Conservation (phyloP, 2,888 invertebrate species). For the Sinodicranocentrus sp. region DNA sequence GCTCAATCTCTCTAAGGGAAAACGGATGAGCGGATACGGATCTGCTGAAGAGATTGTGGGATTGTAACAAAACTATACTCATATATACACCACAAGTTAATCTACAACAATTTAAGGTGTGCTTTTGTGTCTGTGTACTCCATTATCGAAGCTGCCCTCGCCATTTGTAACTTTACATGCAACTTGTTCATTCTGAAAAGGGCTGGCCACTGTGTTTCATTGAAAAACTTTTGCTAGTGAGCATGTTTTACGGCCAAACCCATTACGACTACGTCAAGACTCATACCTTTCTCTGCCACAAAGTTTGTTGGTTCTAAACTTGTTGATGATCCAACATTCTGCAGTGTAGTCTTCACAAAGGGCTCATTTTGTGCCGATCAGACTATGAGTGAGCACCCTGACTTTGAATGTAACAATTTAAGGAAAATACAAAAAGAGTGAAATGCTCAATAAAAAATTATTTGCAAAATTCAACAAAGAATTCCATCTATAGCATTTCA, state of each 20-base stretch:
- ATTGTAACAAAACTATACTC: too few species aligned
- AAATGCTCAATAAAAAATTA: background rate
- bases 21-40: constrained; percentile 24
- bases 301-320: constrained; percentile 37
- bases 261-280: constrained; percentile 33
- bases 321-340: constrained; percentile 54
- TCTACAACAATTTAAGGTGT: too few species aligned
- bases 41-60: too few species aligned
- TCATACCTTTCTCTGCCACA: constrained; percentile 40
- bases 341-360: constrained; percentile 1
- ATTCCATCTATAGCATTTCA: background rate
- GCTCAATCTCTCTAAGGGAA: too few species aligned
- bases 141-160: too few species aligned
- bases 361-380: background rate
- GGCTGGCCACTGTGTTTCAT: background rate
- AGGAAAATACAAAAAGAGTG: constrained; percentile 10
- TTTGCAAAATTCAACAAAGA: background rate
- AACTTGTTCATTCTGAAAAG: background rate
- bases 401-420: background rate
- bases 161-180: background rate
- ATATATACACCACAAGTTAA: background rate
- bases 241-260: constrained; percentile 27
- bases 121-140: too few species aligned
- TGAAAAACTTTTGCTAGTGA: constrained; percentile 5
- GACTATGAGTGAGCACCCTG: background rate